Conservation (phyloP, 2,113 vertebrate genomes). For the Platanista minor region DNA sequence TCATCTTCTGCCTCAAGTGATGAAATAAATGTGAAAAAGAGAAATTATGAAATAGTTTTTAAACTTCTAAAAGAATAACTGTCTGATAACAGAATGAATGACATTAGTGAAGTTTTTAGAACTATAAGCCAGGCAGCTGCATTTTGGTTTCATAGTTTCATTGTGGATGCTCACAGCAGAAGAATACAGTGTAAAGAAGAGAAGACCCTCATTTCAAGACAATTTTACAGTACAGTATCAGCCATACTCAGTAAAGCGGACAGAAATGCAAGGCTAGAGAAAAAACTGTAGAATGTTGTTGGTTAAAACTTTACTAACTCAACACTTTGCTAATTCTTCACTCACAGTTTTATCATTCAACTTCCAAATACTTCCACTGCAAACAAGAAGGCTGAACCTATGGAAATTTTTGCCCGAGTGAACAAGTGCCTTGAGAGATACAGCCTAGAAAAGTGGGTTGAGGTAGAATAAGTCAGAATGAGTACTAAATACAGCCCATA, state of each 20-base stretch:
- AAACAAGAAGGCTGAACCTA: not conserved
- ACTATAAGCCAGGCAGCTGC: not conserved
- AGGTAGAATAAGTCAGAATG: not conserved
- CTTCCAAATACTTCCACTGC: not conserved
- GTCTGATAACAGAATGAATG: not conserved
- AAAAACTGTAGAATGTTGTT: not conserved
- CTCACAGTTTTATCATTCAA: not conserved
- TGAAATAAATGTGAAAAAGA: not conserved
- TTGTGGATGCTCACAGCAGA: not conserved
- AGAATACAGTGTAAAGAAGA: not conserved
- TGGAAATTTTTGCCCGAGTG: not conserved
- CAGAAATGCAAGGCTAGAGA: not conserved
- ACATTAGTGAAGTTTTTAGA: not conserved
- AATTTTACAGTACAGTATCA: not conserved
- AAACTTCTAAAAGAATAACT: not conserved
- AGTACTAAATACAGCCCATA: not conserved
- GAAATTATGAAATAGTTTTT: not conserved
- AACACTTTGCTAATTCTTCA: not conserved
- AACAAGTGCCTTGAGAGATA: not conserved
- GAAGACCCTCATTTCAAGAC: not conserved
- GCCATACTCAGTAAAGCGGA: not conserved
- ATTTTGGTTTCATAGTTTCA: not conserved
- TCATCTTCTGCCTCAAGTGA: not conserved
- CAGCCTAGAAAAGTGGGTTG: not conserved
- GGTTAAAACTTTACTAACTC: not conserved